These are phyloP conservation scores for Actinemys pallida DNA, from an alignment of 2,113 vertebrate species.

Conservation along the genomic window DNA sequence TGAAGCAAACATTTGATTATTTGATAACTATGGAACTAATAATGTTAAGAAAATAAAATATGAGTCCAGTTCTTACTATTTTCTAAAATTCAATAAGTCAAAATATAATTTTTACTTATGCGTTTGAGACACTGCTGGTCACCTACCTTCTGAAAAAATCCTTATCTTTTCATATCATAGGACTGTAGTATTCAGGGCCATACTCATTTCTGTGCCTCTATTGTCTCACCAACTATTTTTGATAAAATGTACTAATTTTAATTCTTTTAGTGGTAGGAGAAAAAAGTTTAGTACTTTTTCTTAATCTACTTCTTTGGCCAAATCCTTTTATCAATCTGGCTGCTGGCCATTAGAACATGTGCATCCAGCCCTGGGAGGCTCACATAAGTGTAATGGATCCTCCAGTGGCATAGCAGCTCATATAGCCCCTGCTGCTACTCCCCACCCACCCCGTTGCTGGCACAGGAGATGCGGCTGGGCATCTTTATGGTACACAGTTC, in stretches of 20 bases:
- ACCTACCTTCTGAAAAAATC: neutral
- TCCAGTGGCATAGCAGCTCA: neutral
- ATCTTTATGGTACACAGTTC: neutral
- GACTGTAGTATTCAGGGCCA: neutral
- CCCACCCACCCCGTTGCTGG: neutral
- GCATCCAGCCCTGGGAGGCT: neutral
- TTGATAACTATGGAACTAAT: neutral
- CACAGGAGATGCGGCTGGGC: neutral
- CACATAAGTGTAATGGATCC: neutral
- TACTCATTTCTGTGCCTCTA: neutral
- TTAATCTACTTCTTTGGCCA: neutral
- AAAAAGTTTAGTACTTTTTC: neutral
- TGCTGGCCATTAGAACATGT: neutral
- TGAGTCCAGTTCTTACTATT: neutral
- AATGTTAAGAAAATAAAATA: neutral
- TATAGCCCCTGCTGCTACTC: neutral
- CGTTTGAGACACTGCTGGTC: neutral
- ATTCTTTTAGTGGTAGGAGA: neutral
- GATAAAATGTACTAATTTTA: neutral
- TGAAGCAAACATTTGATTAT: neutral
- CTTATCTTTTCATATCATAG: neutral
- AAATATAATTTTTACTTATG: neutral
- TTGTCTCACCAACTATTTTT: neutral
- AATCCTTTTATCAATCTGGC: neutral
- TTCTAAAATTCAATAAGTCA: neutral